Evolutionary conservation across 2,113 vertebrate species (phyloP), one percentile per base, ranked within the genome.

Genomic region (Tamias sibiricus): DNA sequence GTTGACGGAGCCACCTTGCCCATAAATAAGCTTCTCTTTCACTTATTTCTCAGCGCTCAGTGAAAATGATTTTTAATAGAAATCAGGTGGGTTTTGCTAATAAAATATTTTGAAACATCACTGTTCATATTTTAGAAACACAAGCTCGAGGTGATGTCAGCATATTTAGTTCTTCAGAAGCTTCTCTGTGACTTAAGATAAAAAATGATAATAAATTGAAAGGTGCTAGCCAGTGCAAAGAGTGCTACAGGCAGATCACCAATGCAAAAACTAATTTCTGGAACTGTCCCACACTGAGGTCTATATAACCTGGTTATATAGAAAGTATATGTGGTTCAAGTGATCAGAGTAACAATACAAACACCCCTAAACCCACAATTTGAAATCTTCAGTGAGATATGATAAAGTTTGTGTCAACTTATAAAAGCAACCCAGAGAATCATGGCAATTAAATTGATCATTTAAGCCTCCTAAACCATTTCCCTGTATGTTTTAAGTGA

Each of bases 361-460:
- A 95, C 79, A 94, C 35, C 11, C n/a, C 37, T 79, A 75, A 97
- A 52, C 9, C n/a, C 52, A 69, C 44, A 82, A 93, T 86, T 84
- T 96, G 71, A 89, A 93, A 93, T 93, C 20, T 26, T 95, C 75
- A 84, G n/a, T 85, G 71, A 87, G 91, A 96, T 59, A 75, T 0
- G 54, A 93, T 87, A 91, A 94, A 76, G 49, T 68, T 68, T 96
- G 85, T 80, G 52, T 91, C 90, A 92, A 68, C 80, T 91, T 95
- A 54, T 42, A 93, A 95, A 97, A 97, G 87, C 83, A 95, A 95
- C 79, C 64, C 66, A 81, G 93, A 96, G 90, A 97, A 97, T 96
- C 97, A 93, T 95, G 90, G 95, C 92, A 97, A 95, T 97, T 97
- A 96, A 96, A 96, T 62, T 92, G 95, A 96, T 96, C 90, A 96